Percentiles rank a stretch among this genome's conserved stretches.
These are phyloP conservation scores for Pseudotriccus pelzelni DNA, from an alignment of 2,797 vertebrate genomes.

Conservation along the genomic window DNA sequence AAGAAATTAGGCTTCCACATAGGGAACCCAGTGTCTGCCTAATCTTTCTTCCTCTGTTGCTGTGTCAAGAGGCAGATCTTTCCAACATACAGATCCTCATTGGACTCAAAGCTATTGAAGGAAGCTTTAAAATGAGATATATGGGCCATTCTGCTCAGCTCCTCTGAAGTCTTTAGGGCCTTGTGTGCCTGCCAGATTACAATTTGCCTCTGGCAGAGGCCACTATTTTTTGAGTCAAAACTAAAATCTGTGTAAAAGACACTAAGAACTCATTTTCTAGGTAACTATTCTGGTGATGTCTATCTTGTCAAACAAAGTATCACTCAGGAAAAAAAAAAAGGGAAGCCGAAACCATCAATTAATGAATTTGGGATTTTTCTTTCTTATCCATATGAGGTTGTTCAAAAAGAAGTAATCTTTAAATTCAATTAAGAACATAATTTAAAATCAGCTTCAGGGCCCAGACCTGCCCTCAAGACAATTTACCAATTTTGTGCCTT, in stretches of 20 bases:
- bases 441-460: conserved; percentile 8
- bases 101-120: conserved; percentile 35
- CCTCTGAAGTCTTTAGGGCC: conserved; percentile 52
- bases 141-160: conserved; percentile 32
- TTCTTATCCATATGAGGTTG: not conserved
- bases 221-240: conserved; percentile 33
- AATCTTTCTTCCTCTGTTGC: conserved; percentile 34
- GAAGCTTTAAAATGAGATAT: conserved; percentile 60
- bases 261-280: not conserved
- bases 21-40: not conserved
- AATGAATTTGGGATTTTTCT: not conserved
- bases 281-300: not conserved
- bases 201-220: conserved; percentile 54
- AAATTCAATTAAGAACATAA: conserved; percentile 5
- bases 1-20: not conserved
- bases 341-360: not conserved
- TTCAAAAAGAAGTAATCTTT: not conserved
- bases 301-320: not conserved
- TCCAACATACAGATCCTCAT: not conserved
- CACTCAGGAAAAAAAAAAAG: not conserved
- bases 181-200: conserved; percentile 63
- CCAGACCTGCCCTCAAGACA: not conserved
- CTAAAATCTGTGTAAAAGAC: not conserved
- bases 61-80: conserved; percentile 45
- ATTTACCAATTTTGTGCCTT: not conserved